Base-by-base conservation (phyloP, 1,140 invertebrate species). In the Tenebrio molitor region DNA sequence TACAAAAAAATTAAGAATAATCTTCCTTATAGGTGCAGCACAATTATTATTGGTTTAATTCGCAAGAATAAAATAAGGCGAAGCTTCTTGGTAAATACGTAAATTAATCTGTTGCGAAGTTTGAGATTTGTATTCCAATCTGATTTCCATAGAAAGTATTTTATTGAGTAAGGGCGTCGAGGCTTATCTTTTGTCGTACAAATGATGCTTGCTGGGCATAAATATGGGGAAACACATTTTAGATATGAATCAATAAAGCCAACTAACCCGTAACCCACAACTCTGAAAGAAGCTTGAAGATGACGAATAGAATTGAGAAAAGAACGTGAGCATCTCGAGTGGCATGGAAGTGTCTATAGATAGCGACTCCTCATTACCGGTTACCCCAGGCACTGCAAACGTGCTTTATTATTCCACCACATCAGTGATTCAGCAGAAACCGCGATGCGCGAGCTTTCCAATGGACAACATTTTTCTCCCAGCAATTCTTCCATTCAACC, bases 401-500 rank as follows among this genome's bases (percentile, higher is more conserved):
- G 74, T 76, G 74, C 74, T 74, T 74, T 76, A 76, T 76, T 76
- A 76, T 76, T 76, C 72, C 50, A 41, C 66, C 72, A 76, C 74
- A 76, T 76, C 74, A 76, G 72, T 74, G 74, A 76, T 71, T 76
- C 74, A 76, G 74, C 74, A 76, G 72, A 76, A 76, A 74, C 58
- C 63, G 63, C 71, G 67, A 70, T 25, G 46, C 23, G 23, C 67
- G 19, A 34, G 23, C 29, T 53, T 65, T 65, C 68, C 67, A 72
- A 53, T 53, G 70, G 63, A 53, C 64, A 66, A 46, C 67, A 69
- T 69, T 69, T 58, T 69, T 69, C 67, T 69, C 67, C 29, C 14
- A 36, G 50, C 50, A 16, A 39, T 69, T 69, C 23, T 23, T 46
- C 50, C 29, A 58, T 69, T 69, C 67, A 33, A 17, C 69, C 58